These are phyloP conservation scores for Mactromeris polynyma DNA, from an alignment of 2,888 invertebrate genomes.

Conservation along the genomic window DNA sequence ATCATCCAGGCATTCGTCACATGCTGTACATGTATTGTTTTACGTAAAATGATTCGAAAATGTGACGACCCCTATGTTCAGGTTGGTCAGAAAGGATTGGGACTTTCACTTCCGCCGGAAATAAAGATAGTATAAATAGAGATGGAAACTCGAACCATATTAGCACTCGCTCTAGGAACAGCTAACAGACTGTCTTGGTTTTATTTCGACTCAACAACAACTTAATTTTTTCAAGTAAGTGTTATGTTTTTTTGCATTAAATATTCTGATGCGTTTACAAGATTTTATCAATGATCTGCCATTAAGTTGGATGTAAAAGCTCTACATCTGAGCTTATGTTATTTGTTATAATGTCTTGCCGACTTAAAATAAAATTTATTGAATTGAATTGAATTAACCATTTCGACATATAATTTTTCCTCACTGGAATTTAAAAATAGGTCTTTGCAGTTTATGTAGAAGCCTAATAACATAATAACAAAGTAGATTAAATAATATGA, in stretches of 20 bases:
- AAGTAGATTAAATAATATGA: background rate
- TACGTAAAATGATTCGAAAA: background rate
- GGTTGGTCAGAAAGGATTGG: background rate
- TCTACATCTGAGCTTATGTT: too few relatives aligned
- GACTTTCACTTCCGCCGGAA: background rate
- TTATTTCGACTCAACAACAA: constrained; percentile 4
- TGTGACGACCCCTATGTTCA: background rate
- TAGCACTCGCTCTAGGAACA: background rate
- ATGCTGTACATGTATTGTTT: background rate
- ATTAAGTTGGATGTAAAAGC: background rate
- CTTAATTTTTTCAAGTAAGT: background rate
- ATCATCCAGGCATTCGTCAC: background rate
- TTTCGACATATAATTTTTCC: background rate
- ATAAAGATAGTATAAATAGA: background rate
- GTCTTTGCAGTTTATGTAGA: background rate
- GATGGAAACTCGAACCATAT: background rate
- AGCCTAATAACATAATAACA: background rate
- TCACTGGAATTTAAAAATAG: background rate
- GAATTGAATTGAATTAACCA: background rate
- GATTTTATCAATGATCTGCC: background rate
- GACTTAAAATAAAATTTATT: background rate
- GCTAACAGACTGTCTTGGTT: background rate
- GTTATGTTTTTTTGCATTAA: background rate
- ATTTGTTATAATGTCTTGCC: background rate
- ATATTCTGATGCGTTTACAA: background rate